Conservation (phyloP, 2,797 vertebrate species). For the Myotis myotis region DNA sequence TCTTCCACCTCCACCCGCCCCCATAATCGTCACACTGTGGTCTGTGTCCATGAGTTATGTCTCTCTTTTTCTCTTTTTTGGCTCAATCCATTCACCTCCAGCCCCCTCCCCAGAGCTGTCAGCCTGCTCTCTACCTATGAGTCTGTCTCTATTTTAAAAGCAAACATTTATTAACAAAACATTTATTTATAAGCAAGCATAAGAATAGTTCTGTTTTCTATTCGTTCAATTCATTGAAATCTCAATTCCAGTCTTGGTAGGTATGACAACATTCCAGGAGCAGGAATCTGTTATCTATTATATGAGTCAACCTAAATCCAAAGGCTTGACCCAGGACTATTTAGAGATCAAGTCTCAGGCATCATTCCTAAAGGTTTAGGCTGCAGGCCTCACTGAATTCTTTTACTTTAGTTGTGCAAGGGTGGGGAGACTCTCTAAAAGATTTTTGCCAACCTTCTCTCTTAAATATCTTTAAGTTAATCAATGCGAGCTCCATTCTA, state of each 20-base stretch:
- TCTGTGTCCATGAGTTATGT: background rate
- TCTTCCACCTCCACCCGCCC: background rate
- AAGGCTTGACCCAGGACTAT: background rate
- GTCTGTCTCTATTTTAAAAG: background rate
- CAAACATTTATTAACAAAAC: background rate
- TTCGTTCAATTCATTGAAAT: background rate
- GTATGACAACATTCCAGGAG: background rate
- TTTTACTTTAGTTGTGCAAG: background rate
- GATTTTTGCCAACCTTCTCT: background rate
- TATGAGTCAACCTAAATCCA: background rate
- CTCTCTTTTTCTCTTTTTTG: background rate
- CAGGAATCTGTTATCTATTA: background rate
- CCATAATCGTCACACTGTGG: background rate
- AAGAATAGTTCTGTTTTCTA: background rate
- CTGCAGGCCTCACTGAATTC: background rate
- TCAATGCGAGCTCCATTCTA: background rate
- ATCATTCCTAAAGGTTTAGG: background rate
- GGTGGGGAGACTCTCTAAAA: background rate
- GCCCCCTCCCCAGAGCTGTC: background rate
- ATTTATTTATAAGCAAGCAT: slow-evolving; percentile 25
- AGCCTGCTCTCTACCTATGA: background rate
- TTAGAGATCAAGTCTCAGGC: background rate
- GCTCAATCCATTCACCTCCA: background rate
- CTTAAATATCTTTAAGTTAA: slow-evolving; percentile 43
- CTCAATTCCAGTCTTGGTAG: background rate